phyloP scores from a whole-genome alignment of 92 coral and sea anemone species.

The Porites divaricata region DNA sequence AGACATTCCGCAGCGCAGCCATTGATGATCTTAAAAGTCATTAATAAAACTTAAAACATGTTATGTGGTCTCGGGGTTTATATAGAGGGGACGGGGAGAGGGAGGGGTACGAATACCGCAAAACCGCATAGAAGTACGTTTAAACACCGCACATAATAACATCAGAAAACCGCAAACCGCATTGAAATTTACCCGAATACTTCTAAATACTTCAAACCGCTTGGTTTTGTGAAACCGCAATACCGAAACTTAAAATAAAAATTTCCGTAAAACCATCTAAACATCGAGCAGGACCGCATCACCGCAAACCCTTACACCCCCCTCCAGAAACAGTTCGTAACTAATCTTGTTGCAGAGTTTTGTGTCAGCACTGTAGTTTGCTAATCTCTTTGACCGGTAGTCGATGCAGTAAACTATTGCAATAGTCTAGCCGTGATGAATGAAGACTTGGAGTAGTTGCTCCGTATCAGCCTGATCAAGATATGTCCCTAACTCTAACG shows the following conservation, averaged over 20 bases:
- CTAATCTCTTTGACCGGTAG: neutral
- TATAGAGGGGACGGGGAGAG: too few species aligned
- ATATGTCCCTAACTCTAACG: constrained; percentile 54
- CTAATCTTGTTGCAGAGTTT: neutral
- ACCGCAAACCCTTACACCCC: constrained; percentile 51
- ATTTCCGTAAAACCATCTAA: neutral
- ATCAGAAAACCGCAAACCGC: too few species aligned
- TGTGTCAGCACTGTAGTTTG: constrained; percentile 6
- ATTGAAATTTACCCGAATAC: too few species aligned
- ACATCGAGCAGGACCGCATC: too few species aligned
- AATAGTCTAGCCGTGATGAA: constrained; percentile 2
- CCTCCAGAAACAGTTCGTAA: constrained; percentile 4
- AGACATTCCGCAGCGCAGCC: neutral
- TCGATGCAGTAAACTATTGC: constrained; percentile 1
- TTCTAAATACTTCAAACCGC: too few species aligned
- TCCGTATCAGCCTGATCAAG: constrained; percentile 25
- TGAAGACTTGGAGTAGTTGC: neutral
- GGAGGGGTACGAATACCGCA: too few species aligned
- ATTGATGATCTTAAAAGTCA: neutral
- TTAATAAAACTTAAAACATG: neutral
- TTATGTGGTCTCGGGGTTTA: neutral
- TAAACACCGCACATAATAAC: too few species aligned
- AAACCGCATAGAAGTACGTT: too few species aligned
- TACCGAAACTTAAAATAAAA: too few species aligned
- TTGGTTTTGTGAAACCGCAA: too few species aligned